phyloP scores from a whole-genome alignment of 2,888 invertebrate genomes.

The Epirrhoe tristata region DNA sequence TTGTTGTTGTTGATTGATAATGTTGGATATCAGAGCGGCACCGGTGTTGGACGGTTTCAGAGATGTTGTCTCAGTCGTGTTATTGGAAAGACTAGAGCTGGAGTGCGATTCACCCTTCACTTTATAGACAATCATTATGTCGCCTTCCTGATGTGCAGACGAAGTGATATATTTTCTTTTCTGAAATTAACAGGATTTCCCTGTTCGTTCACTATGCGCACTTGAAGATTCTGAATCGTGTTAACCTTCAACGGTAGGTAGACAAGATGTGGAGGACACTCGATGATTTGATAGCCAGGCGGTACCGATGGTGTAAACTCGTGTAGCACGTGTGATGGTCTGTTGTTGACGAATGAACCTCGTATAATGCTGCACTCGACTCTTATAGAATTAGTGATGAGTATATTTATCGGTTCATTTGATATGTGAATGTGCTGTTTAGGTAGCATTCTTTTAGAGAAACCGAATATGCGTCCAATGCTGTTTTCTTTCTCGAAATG shows the following conservation, averaged over 20 bases:
- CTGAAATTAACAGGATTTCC: slow-evolving; percentile 1
- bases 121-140: neutral
- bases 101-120: neutral
- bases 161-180: slow-evolving; percentile 3
- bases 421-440: neutral
- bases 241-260: neutral
- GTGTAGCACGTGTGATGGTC: slow-evolving; percentile 27
- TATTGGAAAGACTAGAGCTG: neutral
- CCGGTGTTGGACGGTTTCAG: neutral
- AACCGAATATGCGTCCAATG: slow-evolving; percentile 1
- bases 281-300: slow-evolving; percentile 24
- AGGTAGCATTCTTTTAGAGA: neutral
- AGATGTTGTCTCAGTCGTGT: slow-evolving; percentile 3
- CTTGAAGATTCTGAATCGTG: slow-evolving; percentile 2
- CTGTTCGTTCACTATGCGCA: neutral
- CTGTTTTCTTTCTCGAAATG: slow-evolving; percentile 6
- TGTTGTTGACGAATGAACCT: slow-evolving; percentile 34
- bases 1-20: neutral
- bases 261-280: slow-evolving; percentile 6
- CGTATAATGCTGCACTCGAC: slow-evolving; percentile 31
- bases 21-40: neutral
- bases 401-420: slow-evolving; percentile 18
- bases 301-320: slow-evolving; percentile 22
- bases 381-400: slow-evolving; percentile 35
- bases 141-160: neutral